A percentile compares a stretch with the other conserved stretches of the same genome.
These are phyloP conservation scores for Aphidius colemani DNA, from an alignment of 2,888 invertebrate species.

Conservation along the genomic window DNA sequence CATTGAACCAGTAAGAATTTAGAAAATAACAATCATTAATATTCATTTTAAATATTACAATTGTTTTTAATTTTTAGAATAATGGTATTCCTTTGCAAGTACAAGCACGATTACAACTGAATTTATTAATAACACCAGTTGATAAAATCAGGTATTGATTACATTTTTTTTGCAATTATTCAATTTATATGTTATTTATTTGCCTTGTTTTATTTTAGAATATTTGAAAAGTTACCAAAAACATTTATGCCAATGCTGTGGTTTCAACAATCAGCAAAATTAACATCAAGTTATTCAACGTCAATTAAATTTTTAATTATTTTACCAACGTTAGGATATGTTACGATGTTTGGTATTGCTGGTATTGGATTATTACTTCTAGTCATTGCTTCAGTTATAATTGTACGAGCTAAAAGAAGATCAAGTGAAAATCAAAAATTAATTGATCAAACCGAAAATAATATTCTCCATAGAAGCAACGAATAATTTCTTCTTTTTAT, in stretches of 20 bases:
- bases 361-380: constrained; percentile 59
- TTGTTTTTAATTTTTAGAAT: constrained; percentile 16
- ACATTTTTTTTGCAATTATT: not conserved
- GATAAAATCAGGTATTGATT: constrained; percentile 1
- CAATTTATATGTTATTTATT: constrained; percentile 20
- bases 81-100: constrained; percentile 77
- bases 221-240: constrained; percentile 63
- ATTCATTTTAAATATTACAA: not conserved
- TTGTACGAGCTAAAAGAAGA: constrained; percentile 49
- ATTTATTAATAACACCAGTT: constrained; percentile 10
- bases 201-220: constrained; percentile 57
- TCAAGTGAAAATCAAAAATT: constrained; percentile 54
- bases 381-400: constrained; percentile 53
- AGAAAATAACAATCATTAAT: no score
- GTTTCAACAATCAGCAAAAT: constrained; percentile 72
- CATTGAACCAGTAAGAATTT: constrained; percentile 68
- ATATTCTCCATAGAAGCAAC: constrained; percentile 20
- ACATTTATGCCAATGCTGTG: constrained; percentile 76
- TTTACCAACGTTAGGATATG: constrained; percentile 63
- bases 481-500: constrained; percentile 4
- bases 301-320: constrained; percentile 64
- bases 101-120: constrained; percentile 59
- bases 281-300: constrained; percentile 66
- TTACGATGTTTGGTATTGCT: constrained; percentile 64
- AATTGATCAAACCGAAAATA: constrained; percentile 41